Evolutionary conservation across 2,888 invertebrate species (phyloP), one percentile per base, ranked within the genome.

Genomic region (Sylvicola fuscatus): DNA sequence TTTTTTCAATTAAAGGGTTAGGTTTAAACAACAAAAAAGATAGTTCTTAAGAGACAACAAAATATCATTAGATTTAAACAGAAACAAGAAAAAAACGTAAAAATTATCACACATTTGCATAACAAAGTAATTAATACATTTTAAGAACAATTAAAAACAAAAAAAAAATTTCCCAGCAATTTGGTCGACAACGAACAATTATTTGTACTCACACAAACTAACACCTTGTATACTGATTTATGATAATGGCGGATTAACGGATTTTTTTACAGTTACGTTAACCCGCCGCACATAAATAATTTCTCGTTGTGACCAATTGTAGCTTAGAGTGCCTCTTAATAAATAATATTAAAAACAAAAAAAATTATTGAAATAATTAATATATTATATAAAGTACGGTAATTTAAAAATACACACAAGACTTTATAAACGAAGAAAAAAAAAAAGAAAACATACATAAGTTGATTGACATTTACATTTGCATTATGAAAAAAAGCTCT

Each of bases 241-340:
- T 6, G 21, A 6, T 21, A 8, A 21, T 6, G 8, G 4, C 4
- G 21, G 21, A 8, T 21, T 21, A n/a, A 21, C 21, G 21, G 8
- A 8, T 6, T 21, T 21, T 21, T 21, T 21, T 21, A 21, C 21
- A 21, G 21, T 21, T 21, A 21, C 21, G 21, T 21, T 6, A 21
- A 21, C 21, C 21, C 27, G 16, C 14, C n/a, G 28, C 27, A 14
- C 27, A 38, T 34, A 40, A 37, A 38, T 34, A 12, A 35, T 14
- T 36, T 27, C 40, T 45, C 43, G 43, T 46, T 46, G 42, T 45
- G 47, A 48, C 45, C 43, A 41, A 46, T 48, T 48, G 46, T 46
- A 48, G 48, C 47, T 48, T 48, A 48, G 48, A 47, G 48, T 47
- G 47, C 47, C 48, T 48, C 48, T 45, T 29, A 29, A 13, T 29